Conservation (phyloP, 2,888 invertebrate species). For the Mythimna impura region DNA sequence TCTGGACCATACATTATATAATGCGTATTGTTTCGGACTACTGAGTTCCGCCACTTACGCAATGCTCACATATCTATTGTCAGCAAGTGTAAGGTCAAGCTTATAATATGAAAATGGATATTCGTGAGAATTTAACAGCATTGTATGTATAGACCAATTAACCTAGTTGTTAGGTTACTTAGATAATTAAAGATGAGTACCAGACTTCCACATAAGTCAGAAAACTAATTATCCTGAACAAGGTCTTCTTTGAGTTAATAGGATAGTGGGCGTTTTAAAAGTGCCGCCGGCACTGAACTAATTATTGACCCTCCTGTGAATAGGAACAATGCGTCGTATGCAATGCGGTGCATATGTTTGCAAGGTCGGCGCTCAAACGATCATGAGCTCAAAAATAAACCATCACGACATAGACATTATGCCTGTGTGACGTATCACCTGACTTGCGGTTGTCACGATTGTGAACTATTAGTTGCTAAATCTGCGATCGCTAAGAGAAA, state of each 20-base stretch:
- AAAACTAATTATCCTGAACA: constrained; percentile 56
- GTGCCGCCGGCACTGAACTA: constrained; percentile 71
- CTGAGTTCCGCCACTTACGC: constrained; percentile 68
- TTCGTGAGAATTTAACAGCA: constrained; percentile 47
- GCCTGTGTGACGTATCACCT: constrained; percentile 57
- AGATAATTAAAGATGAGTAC: constrained; percentile 50
- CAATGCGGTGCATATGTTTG: constrained; percentile 72
- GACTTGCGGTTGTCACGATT: constrained; percentile 61
- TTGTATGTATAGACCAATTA: constrained; percentile 54
- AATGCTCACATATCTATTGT: constrained; percentile 68
- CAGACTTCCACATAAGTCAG: constrained; percentile 39
- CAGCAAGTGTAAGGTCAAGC: constrained; percentile 70
- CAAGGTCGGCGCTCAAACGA: constrained; percentile 75
- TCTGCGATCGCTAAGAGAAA: constrained; percentile 46
- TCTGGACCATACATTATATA: constrained; percentile 61
- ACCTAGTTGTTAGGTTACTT: constrained; percentile 50
- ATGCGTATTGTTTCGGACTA: constrained; percentile 70
- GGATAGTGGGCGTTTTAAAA: constrained; percentile 76
- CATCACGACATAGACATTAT: constrained; percentile 75
- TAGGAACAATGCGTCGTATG: constrained; percentile 70
- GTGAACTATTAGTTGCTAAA: constrained; percentile 62
- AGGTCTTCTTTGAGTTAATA: constrained; percentile 71
- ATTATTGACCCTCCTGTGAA: constrained; percentile 76
- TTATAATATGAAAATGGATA: constrained; percentile 55
- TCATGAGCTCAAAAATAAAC: constrained; percentile 70